These are phyloP conservation scores for Schrankia costaestrigalis DNA, from an alignment of 2,888 invertebrate species.

Conservation along the genomic window DNA sequence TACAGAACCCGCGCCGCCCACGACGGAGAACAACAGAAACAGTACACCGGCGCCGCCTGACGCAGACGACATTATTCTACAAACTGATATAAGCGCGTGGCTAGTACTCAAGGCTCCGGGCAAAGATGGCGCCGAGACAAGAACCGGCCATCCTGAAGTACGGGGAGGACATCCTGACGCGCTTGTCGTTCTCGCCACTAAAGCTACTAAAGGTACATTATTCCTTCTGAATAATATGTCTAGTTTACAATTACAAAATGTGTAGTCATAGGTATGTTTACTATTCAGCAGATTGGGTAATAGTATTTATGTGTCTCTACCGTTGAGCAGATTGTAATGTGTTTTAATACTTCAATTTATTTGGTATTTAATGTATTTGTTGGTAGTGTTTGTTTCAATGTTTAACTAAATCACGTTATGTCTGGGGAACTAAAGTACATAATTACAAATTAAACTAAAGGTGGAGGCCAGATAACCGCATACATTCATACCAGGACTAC, in stretches of 20 bases:
- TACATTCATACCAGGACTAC: too few relatives aligned
- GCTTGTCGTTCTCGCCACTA: conserved; percentile 96
- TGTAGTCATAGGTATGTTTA: background rate
- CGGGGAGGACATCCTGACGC: conserved; percentile 97
- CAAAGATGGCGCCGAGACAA: conserved; percentile 91
- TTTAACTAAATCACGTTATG: too few relatives aligned
- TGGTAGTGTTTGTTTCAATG: too few relatives aligned
- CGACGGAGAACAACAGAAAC: conserved; percentile 23
- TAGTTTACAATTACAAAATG: background rate
- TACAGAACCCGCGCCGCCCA: conserved; percentile 42
- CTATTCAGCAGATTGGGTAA: too few relatives aligned
- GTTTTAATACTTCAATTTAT: too few relatives aligned
- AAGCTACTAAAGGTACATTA: conserved; percentile 89
- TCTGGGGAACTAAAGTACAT: too few relatives aligned
- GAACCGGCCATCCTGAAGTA: too few relatives aligned
- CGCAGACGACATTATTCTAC: conserved; percentile 84
- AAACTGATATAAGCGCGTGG: conserved; percentile 89
- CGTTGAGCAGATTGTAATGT: too few relatives aligned
- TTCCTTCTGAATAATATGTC: background rate
- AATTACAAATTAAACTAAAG: too few relatives aligned
- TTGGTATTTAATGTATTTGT: too few relatives aligned
- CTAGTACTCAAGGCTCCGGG: conserved; percentile 91
- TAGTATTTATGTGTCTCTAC: too few relatives aligned
- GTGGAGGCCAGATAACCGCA: too few relatives aligned
- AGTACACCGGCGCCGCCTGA: conserved; percentile 38